Evolutionary conservation across 2,888 invertebrate species (phyloP).

Genomic region (Erebia epiphron): DNA sequence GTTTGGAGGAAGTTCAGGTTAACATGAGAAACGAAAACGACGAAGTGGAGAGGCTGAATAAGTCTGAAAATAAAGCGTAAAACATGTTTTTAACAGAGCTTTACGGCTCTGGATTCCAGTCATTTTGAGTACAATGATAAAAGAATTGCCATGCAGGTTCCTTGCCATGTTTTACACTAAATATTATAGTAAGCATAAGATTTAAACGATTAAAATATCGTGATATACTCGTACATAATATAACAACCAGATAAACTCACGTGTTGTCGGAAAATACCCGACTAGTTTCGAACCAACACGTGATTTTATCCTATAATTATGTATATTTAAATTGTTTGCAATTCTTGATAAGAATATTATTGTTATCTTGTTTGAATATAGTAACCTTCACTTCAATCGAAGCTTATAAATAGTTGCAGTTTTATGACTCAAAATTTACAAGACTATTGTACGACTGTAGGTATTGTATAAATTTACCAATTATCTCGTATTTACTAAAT

Average conservation of each 20-base stretch:
- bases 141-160: no score
- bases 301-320: no score
- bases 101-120: no score
- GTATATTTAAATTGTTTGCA: background rate
- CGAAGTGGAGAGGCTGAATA: constrained; percentile 51
- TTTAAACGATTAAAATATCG: no score
- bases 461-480: background rate
- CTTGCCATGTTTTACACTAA: background rate
- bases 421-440: no score
- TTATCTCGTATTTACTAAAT: no score
- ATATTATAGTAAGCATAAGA: background rate
- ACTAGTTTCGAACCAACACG: no score
- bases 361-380: background rate
- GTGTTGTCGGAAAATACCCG: no score
- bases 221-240: no score
- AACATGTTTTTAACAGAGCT: background rate
- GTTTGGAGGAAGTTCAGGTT: constrained; percentile 83
- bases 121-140: no score
- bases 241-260: no score
- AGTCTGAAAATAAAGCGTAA: constrained; percentile 13
- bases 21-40: constrained; percentile 66
- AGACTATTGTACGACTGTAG: no score
- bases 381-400: background rate
- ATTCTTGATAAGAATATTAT: background rate
- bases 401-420: background rate